These are phyloP conservation scores for Dendrocincla tyrannina DNA, from an alignment of 2,797 vertebrate species.

Conservation along the genomic window DNA sequence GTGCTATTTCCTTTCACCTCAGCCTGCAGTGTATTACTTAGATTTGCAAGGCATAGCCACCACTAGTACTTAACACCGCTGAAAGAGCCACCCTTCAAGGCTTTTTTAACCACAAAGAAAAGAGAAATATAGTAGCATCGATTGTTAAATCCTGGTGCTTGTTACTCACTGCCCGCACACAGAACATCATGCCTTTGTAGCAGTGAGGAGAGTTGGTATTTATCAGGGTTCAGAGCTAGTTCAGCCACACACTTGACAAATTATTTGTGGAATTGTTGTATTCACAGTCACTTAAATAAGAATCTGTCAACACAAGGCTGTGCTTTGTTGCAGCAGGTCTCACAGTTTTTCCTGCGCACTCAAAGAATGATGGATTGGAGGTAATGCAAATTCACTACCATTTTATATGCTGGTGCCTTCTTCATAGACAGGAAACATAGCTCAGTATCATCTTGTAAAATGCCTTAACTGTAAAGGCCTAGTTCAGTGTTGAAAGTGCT, in stretches of 20 bases:
- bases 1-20: slow-evolving; percentile 28
- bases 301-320: slow-evolving; percentile 94
- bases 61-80: slow-evolving; percentile 33
- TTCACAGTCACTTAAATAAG: slow-evolving; percentile 99
- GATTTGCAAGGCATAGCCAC: slow-evolving; percentile 23
- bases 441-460: slow-evolving; percentile 95
- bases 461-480: slow-evolving; percentile 88
- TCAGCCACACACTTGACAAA: slow-evolving; percentile 97
- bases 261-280: slow-evolving; percentile 99
- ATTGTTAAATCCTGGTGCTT: slow-evolving; percentile 75
- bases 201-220: slow-evolving; percentile 78
- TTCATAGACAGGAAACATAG: slow-evolving; percentile 88
- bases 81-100: slow-evolving; percentile 63
- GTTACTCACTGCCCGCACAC: slow-evolving; percentile 72
- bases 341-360: slow-evolving; percentile 81
- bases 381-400: slow-evolving; percentile 99
- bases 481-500: slow-evolving; percentile 76
- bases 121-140: slow-evolving; percentile 77
- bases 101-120: slow-evolving; percentile 72
- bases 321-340: slow-evolving; percentile 84
- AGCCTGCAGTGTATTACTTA: background rate
- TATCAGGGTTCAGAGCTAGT: slow-evolving; percentile 95
- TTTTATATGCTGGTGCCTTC: slow-evolving; percentile 95
- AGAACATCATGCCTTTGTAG: slow-evolving; percentile 76
- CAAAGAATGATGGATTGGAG: slow-evolving; percentile 94